Evolutionary conservation across 2,797 vertebrate genomes (phyloP).

Genomic region (Periparus ater): DNA sequence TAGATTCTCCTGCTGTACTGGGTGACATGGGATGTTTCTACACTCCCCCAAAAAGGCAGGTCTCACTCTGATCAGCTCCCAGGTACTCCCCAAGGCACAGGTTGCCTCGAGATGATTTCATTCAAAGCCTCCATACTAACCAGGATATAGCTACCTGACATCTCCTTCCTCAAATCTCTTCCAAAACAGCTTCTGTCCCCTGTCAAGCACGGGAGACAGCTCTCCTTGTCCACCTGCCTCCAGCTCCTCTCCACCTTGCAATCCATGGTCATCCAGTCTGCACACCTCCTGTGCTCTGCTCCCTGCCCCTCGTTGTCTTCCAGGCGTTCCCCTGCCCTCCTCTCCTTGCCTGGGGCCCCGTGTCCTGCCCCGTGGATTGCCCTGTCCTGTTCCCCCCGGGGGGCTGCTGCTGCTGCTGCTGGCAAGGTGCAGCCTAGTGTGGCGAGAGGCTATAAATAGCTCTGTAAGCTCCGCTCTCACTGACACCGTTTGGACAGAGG

Average conservation of each 20-base stretch:
- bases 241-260: background rate
- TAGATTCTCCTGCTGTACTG: background rate
- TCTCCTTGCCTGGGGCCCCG: background rate
- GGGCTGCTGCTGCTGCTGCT: constrained; percentile 22
- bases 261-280: background rate
- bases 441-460: constrained; percentile 69
- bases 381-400: background rate
- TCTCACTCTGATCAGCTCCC: background rate
- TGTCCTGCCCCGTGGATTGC: background rate
- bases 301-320: background rate
- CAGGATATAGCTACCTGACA: background rate
- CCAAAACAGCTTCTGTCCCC: background rate
- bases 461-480: constrained; percentile 45
- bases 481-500: constrained; percentile 71
- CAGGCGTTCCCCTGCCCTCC: background rate
- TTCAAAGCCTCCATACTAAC: background rate
- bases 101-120: background rate
- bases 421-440: constrained; percentile 65
- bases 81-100: background rate
- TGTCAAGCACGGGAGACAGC: background rate
- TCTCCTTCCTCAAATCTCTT: background rate
- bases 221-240: background rate
- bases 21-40: background rate
- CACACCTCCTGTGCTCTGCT: background rate
- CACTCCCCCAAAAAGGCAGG: background rate